A percentile compares a stretch with the other conserved stretches of the same genome.
Conservation (phyloP, 2,797 vertebrate genomes). For the Leontocebus nigricollis region DNA sequence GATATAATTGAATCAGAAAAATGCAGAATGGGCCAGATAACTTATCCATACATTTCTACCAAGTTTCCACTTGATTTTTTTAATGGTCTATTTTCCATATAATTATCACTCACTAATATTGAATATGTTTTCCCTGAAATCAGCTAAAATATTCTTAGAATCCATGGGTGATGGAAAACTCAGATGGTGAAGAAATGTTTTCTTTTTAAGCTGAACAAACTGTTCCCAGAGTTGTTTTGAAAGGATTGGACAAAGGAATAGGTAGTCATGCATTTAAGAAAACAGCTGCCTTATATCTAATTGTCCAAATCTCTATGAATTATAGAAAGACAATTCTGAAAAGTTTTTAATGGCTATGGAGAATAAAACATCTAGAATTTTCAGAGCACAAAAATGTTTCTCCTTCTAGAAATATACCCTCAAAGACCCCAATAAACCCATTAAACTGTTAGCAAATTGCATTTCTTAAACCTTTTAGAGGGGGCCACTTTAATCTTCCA, state of each 20-base stretch:
- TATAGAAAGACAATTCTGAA: neutral
- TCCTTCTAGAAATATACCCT: constrained; percentile 34
- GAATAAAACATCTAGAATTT: constrained; percentile 35
- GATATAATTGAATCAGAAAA: constrained; percentile 11
- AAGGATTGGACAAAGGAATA: neutral
- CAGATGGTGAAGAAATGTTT: neutral
- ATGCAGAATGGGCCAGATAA: neutral
- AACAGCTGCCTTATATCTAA: neutral
- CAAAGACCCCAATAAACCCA: constrained; percentile 19
- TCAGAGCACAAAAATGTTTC: neutral
- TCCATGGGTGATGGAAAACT: neutral
- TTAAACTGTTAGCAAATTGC: constrained; percentile 58
- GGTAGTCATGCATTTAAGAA: neutral
- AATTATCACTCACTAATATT: constrained; percentile 45
- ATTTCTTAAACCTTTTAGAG: constrained; percentile 60
- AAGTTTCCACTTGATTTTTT: neutral
- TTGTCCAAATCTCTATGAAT: constrained; percentile 30
- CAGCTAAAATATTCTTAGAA: constrained; percentile 12
- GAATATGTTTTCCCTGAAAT: neutral
- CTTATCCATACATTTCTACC: neutral
- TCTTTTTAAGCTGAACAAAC: constrained; percentile 4
- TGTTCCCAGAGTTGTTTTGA: neutral
- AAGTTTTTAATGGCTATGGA: neutral
- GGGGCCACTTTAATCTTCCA: constrained; percentile 63
- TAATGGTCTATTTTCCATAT: neutral